A percentile compares a stretch with the other conserved stretches of the same genome.
Evolutionary conservation across 2,888 invertebrate genomes (phyloP).

Genomic region (Uloborus plumipes): DNA sequence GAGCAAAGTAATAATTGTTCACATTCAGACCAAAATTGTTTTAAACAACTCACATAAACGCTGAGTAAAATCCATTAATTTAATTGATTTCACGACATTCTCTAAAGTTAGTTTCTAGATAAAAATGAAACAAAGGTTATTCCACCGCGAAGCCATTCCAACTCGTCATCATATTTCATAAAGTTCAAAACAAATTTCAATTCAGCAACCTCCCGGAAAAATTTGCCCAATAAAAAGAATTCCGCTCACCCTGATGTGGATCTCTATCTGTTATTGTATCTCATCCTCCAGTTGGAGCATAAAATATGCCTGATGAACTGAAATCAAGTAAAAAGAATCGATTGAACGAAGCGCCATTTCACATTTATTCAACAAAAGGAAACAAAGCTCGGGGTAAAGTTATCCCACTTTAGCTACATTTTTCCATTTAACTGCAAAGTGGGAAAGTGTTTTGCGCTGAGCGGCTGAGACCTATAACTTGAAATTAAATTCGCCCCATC

Average conservation of each 20-base stretch:
- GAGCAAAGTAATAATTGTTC: too few species aligned
- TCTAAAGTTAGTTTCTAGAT: too few species aligned
- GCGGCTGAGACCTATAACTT: conserved; percentile 51
- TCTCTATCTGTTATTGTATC: conserved; percentile 2
- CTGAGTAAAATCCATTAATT: too few species aligned
- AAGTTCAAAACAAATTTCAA: too few species aligned
- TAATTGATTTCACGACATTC: too few species aligned
- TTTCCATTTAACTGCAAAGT: conserved; percentile 35
- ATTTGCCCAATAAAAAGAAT: not conserved
- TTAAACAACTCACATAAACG: too few species aligned
- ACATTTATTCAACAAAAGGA: conserved; percentile 30
- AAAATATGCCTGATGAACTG: conserved; percentile 2
- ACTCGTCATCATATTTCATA: too few species aligned
- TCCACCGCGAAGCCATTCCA: too few species aligned
- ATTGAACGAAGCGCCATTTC: not conserved
- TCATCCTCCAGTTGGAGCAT: not conserved
- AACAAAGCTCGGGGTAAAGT: conserved; percentile 36
- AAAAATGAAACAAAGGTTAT: too few species aligned
- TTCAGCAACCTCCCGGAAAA: too few species aligned
- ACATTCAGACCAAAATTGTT: too few species aligned
- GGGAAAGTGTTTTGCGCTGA: conserved; percentile 27
- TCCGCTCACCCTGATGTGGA: not conserved
- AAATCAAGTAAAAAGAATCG: not conserved
- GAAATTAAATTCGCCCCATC: conserved; percentile 58
- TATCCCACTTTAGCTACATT: conserved; percentile 32